Evolutionary conservation across 2,888 invertebrate genomes (phyloP).

Genomic region (Cantharis nigra): DNA sequence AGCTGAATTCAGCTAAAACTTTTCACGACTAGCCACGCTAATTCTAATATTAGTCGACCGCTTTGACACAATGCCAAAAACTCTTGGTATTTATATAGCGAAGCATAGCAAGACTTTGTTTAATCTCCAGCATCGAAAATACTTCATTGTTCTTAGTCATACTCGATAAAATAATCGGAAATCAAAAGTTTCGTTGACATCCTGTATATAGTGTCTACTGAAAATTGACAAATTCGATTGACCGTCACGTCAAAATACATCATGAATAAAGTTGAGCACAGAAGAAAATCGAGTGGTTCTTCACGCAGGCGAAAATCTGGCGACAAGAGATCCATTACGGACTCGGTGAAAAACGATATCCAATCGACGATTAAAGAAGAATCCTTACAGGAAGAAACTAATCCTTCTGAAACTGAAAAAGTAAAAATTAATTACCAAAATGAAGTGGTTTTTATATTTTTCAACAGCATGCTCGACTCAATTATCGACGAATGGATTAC

Average conservation of each 20-base stretch:
- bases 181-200: background rate
- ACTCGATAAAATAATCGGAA: background rate
- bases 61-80: constrained; percentile 39
- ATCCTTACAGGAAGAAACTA: background rate
- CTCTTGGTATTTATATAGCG: constrained; percentile 37
- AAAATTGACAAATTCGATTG: background rate
- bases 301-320: background rate
- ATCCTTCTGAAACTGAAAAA: background rate
- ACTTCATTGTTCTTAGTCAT: background rate
- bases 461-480: constrained; percentile 37
- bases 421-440: constrained; percentile 34
- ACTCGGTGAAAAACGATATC: background rate
- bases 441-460: constrained; percentile 38
- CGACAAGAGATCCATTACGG: background rate
- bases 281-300: background rate
- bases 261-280: background rate
- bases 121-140: constrained; percentile 9
- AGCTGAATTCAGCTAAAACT: constrained; percentile 32
- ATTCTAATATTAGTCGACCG: constrained; percentile 38
- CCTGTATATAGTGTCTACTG: background rate
- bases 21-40: constrained; percentile 33
- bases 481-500: constrained; percentile 33
- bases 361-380: background rate
- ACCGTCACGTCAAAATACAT: background rate
- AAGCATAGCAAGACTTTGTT: constrained; percentile 27